A percentile compares a stretch with the other conserved stretches of the same genome.
phyloP scores from a whole-genome alignment of 1,140 invertebrate genomes.

The Yoshiicerus persimilis region DNA sequence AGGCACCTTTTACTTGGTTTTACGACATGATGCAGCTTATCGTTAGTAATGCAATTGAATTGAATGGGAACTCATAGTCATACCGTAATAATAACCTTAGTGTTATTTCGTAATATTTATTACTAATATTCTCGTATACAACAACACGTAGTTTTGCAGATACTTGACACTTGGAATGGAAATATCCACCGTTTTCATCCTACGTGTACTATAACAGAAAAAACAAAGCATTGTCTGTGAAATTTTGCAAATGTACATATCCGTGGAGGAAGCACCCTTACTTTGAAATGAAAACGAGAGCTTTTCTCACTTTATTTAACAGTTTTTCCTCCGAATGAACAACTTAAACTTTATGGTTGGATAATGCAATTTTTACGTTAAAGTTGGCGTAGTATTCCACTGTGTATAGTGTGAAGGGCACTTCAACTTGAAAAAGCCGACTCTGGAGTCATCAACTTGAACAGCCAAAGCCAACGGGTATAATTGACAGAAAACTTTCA shows the following conservation, averaged over 20 bases:
- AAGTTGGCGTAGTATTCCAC: not conserved
- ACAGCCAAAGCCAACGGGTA: not conserved
- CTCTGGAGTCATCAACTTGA: not conserved
- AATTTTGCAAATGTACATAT: too few relatives aligned
- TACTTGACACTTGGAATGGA: not conserved
- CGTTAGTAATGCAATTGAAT: too few relatives aligned
- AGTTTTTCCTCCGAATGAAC: not conserved
- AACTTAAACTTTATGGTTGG: not conserved
- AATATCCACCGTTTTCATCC: not conserved
- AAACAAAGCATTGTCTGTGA: too few relatives aligned
- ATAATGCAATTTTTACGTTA: not conserved
- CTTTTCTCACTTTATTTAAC: not conserved
- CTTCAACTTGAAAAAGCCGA: not conserved
- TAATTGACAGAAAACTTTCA: not conserved
- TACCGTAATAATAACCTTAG: too few relatives aligned
- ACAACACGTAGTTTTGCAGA: too few relatives aligned
- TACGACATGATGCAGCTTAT: too few relatives aligned
- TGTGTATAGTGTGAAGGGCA: not conserved
- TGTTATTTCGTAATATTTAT: too few relatives aligned
- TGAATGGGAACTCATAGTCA: too few relatives aligned
- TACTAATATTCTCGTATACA: too few relatives aligned
- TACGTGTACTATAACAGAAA: too few relatives aligned
- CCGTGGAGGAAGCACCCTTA: not conserved
- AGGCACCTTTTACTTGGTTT: too few relatives aligned
- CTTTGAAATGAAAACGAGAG: not conserved